Conservation (phyloP, 2,797 vertebrate species). For the Eremophila alpestris region DNA sequence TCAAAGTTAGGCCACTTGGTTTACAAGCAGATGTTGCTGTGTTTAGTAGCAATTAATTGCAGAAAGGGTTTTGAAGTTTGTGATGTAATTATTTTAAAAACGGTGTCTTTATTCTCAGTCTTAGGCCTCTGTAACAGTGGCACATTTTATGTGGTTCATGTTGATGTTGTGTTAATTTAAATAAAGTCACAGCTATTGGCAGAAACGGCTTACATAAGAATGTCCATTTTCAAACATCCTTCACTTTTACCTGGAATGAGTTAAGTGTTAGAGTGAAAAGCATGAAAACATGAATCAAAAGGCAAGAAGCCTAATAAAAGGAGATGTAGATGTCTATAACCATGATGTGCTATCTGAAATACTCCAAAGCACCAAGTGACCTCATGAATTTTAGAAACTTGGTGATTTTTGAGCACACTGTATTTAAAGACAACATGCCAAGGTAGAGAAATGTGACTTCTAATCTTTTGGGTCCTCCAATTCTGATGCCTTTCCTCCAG, state of each 20-base stretch:
- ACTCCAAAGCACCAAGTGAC: neutral
- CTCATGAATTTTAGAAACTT: neutral
- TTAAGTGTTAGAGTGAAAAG: neutral
- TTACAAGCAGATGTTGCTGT: constrained; percentile 37
- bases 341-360: neutral
- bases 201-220: neutral
- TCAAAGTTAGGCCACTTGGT: neutral
- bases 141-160: neutral
- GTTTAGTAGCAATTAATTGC: neutral
- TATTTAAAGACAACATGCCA: neutral
- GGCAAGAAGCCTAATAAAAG: neutral
- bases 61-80: neutral
- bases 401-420: neutral
- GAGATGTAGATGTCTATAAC: neutral
- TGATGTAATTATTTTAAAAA: neutral
- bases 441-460: neutral
- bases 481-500: neutral
- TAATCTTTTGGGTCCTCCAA: neutral
- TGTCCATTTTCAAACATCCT: neutral
- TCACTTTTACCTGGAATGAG: neutral
- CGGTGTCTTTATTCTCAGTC: neutral
- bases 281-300: neutral
- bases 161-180: neutral
- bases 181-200: neutral
- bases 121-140: neutral